phyloP scores from a whole-genome alignment of 2,888 invertebrate genomes.

The Dromius quadrimaculatus region DNA sequence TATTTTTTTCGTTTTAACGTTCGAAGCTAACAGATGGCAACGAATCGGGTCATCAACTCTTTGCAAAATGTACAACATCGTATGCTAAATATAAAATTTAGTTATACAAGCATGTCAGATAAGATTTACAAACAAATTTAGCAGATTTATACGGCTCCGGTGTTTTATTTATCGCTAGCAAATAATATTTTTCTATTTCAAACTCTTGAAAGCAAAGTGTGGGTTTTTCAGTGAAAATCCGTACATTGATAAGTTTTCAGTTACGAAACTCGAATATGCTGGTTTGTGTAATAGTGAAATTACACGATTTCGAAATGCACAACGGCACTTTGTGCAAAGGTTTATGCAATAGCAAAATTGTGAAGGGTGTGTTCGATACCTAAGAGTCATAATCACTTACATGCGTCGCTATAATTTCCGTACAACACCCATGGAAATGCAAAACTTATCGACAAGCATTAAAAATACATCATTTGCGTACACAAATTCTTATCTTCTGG shows the following conservation, averaged over 20 bases:
- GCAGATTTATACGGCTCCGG: conserved; percentile 26
- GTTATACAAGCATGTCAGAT: conserved; percentile 37
- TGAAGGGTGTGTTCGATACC: conserved; percentile 52
- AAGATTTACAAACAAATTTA: conserved; percentile 17
- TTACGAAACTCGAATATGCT: conserved; percentile 47
- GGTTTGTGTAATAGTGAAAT: conserved; percentile 58
- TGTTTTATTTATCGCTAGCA: background rate
- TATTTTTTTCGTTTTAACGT: conserved; percentile 24
- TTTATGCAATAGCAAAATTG: conserved; percentile 49
- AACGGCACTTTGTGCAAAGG: conserved; percentile 56
- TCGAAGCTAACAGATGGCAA: conserved; percentile 44
- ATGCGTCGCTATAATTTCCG: conserved; percentile 53
- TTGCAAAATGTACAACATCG: conserved; percentile 31
- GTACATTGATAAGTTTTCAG: conserved; percentile 35
- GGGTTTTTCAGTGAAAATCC: conserved; percentile 19
- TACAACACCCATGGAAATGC: conserved; percentile 53
- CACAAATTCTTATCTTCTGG: conserved; percentile 57
- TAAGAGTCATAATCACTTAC: conserved; percentile 55
- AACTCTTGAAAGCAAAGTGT: no score
- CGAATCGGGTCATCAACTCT: conserved; percentile 47
- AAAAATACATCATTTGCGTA: conserved; percentile 56
- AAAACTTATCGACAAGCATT: conserved; percentile 53
- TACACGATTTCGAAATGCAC: conserved; percentile 58
- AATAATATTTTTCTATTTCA: no score
- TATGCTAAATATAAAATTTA: conserved; percentile 42